Percentiles rank a stretch among this genome's conserved stretches.
These are phyloP conservation scores for Diorhabda sublineata DNA, from an alignment of 1,140 invertebrate genomes.

Conservation along the genomic window DNA sequence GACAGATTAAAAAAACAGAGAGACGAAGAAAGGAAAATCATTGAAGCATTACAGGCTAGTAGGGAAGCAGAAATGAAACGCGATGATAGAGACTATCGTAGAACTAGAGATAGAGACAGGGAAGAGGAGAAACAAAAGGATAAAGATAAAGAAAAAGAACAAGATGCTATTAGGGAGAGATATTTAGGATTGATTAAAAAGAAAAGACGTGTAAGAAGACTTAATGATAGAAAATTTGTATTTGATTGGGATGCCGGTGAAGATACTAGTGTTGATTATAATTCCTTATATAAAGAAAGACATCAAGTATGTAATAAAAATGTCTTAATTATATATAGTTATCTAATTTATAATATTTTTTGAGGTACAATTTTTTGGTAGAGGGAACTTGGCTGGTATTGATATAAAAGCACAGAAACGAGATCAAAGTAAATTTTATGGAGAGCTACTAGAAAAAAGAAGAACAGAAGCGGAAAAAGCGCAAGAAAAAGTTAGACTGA, in stretches of 20 bases:
- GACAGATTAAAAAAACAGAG: conserved; percentile 61
- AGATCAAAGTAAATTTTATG: conserved; percentile 97
- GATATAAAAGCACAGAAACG: conserved; percentile 97
- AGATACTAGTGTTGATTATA: conserved; percentile 98
- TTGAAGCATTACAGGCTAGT: conserved; percentile 35
- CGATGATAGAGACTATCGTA: conserved; percentile 35
- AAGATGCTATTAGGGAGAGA: conserved; percentile 89
- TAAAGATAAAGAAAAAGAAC: conserved; percentile 88
- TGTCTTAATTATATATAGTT: background rate
- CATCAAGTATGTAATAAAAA: conserved; percentile 64
- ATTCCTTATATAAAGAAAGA: conserved; percentile 92
- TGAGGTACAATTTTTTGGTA: conserved; percentile 89
- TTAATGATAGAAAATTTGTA: conserved; percentile 99
- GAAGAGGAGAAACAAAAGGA: conserved; percentile 51
- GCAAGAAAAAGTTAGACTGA: conserved; percentile 91
- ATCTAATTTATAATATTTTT: conserved; percentile 4
- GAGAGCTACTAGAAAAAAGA: conserved; percentile 90
- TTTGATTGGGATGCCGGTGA: conserved; percentile 99
- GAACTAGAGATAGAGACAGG: conserved; percentile 49
- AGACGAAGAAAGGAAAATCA: conserved; percentile 67
- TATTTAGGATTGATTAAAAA: conserved; percentile 95
- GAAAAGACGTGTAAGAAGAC: conserved; percentile 81
- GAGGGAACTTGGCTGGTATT: conserved; percentile 96
- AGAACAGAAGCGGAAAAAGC: conserved; percentile 96
- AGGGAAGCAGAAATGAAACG: conserved; percentile 35